Percentiles rank a stretch among this genome's conserved stretches.
Evolutionary conservation across 2,888 invertebrate genomes (phyloP).

Genomic region (Rotaria sp.): DNA sequence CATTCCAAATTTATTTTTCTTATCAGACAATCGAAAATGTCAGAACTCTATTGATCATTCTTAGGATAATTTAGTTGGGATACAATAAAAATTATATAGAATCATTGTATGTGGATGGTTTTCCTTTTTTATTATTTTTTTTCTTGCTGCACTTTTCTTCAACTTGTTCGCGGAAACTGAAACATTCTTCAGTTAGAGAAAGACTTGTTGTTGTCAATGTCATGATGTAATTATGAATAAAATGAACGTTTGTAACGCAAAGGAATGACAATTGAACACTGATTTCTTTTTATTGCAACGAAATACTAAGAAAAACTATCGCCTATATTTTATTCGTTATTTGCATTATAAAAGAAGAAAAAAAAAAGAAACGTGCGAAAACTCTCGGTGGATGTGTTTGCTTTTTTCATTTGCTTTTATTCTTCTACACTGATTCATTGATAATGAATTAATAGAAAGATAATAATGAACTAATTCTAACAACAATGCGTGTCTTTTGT

Average conservation of each 20-base stretch:
- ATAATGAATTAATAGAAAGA: too few species aligned
- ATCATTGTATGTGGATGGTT: background rate
- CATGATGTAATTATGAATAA: background rate
- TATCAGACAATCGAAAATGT: background rate
- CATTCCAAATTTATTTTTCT: background rate
- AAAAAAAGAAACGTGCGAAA: background rate
- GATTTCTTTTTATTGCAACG: background rate
- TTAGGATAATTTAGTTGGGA: background rate
- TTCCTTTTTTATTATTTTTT: background rate
- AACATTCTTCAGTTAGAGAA: background rate
- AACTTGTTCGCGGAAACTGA: background rate
- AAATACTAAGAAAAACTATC: background rate
- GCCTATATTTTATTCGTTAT: background rate
- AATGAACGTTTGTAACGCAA: background rate
- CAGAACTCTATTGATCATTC: background rate
- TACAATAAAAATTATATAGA: background rate
- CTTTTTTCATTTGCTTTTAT: too few species aligned
- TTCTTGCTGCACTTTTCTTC: background rate
- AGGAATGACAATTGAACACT: background rate
- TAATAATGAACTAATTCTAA: too few species aligned
- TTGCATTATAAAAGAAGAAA: background rate
- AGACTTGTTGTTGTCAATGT: background rate
- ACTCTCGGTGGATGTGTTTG: background rate
- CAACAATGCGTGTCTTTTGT: too few species aligned
- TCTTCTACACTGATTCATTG: too few species aligned